Conservation (phyloP, 2,888 invertebrate genomes). For the Cyclophora punctaria region DNA sequence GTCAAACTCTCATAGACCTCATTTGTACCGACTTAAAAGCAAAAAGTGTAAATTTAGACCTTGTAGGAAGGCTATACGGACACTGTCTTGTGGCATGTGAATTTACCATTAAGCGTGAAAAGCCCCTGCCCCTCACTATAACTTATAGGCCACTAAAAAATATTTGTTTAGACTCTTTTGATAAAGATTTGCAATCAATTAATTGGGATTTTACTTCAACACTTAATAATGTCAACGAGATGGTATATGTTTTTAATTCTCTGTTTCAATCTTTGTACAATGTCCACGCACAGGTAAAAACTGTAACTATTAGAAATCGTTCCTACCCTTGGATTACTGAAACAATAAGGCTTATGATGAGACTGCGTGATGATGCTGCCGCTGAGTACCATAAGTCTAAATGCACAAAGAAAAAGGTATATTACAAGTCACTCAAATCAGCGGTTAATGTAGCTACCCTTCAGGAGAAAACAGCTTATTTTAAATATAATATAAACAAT, state of each 20-base stretch:
- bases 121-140: neutral
- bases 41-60: conserved; percentile 1
- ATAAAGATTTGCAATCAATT: neutral
- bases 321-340: conserved; percentile 2
- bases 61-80: conserved; percentile 1
- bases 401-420: no score
- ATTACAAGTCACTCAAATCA: no score
- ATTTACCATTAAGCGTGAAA: neutral
- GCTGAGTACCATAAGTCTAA: no score
- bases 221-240: neutral
- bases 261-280: neutral
- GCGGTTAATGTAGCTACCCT: no score
- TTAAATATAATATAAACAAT: conserved; percentile 1
- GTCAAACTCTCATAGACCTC: conserved; percentile 4
- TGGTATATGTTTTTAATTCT: neutral
- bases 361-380: neutral
- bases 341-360: conserved; percentile 3
- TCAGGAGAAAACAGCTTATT: conserved; percentile 1
- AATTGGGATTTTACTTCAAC: neutral
- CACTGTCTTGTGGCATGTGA: conserved; percentile 3
- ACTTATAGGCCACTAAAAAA: conserved; percentile 1
- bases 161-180: neutral
- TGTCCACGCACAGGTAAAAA: neutral
- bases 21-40: conserved; percentile 2
- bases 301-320: neutral